Evolutionary conservation across 2,113 vertebrate genomes (phyloP), one percentile per base, ranked within the genome.

Genomic region (Syrmaticus mikado): DNA sequence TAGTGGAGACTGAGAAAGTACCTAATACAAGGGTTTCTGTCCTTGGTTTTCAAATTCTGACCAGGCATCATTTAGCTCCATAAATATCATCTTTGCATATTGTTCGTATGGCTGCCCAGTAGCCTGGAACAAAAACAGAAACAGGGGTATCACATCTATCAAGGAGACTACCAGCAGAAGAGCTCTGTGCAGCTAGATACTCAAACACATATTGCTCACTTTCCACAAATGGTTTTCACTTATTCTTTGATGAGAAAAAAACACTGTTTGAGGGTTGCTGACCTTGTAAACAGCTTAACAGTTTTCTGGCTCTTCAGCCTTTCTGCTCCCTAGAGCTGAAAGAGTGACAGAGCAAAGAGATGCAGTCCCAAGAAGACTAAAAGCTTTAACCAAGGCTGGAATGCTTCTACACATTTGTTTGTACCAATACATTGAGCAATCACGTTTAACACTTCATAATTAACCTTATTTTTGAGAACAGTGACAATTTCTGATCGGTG

Each of bases 31-130:
- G 48, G 99, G 97, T 96, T 99, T 99, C 96, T 99, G 99, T 97
- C 99, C 99, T 99, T 99, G 99, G 97, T 99, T 99, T 89, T 99
- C 99, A 98, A 99, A 99, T 98, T 99, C 99, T 97, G 99, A 99
- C 99, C 99, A 99, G 96, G 99, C 99, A 83, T 99, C 99, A 36
- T 99, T 99, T 77, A 99, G 97, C 97, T 99, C 99, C 99, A 99
- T 99, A 98, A 99, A 99, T 97, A 99, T 99, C 99, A 99, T 99
- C 98, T 99, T 99, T 98, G 99, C 99, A 91, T 99, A 99, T 97
- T 99, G 99, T 98, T 99, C 99, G 92, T 99, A 99, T 21, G 99
- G 99, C 97, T 99, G 98, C 87, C 99, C 99, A 10, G 99, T 99
- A 22, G 99, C 99, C 99, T 99, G 82, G 8, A 93, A 93, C 82